Evolutionary conservation across 2,888 invertebrate genomes (phyloP), one percentile per base, ranked within the genome.

Genomic region (Acleris cristana): DNA sequence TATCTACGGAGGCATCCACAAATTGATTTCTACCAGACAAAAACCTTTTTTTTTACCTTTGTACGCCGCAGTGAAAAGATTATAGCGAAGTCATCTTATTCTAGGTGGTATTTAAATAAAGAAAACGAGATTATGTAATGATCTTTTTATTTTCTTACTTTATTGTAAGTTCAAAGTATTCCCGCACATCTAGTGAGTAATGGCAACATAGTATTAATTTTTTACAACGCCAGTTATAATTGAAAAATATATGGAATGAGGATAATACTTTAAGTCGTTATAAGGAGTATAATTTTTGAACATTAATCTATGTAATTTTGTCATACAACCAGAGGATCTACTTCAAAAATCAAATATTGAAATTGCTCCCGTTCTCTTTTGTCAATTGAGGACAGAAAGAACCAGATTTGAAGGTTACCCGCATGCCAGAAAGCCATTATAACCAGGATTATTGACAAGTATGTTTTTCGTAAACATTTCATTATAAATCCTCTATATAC

Each of bases 101-200:
- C 18, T 14, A 48, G 14, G n/a, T 18, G 18, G 48, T 48, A 40
- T 4, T 18, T 30, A 18, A 40, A 53, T 6, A 67, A 54, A 49
- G n/a, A 64, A 64, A 64, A 34, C 14, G 26, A 12, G 30, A 21
- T 45, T 30, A 61, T 30, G 34, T 73, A 76, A 76, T 70, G 74
- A 77, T 76, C 74, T 77, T 60, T 79, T 77, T 79, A 79, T 79
- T 81, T 55, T 71, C 73, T 73, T 77, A 74, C 66, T 58, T 67
- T 45, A 53, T 23, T 57, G 57, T 69, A 72, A 74, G 72, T 70
- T 75, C 73, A 73, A 62, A 74, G 70, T 69, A 71, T 61, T 73
- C 65, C 70, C 73, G 74, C 72, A 74, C 71, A 76, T 72, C 72
- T 76, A 77, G 73, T 67, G 40, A 53, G 45, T 49, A 62, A 45